Evolutionary conservation across 2,888 invertebrate genomes (phyloP), one percentile per base, ranked within the genome.

Genomic region (Dynastes tityus): DNA sequence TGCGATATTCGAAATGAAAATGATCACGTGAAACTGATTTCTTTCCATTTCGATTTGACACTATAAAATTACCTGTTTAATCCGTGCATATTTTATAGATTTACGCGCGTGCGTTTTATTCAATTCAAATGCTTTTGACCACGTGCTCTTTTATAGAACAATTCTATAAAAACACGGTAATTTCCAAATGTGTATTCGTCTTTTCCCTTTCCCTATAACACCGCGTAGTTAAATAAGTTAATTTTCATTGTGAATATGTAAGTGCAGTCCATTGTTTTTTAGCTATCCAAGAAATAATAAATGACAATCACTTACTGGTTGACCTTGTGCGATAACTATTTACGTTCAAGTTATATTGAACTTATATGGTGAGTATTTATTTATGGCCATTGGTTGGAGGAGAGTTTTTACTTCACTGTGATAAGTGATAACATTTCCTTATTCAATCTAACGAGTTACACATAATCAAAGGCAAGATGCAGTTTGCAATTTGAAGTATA

Each of bases 271-370:
- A 63, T 63, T 63, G 63, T 63, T 63, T 63, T 29, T 63, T 63
- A 61, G 6, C 29, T 32, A 63, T 4, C 27, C 11, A 27, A 63
- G 55, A 55, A 55, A 55, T 55, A 55, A n/a, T 8, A 55, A 55
- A 55, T 55, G 22, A 55, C 55, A 37, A 32, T 65, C 40, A 65
- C 6, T 65, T 16, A 40, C 45, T 68, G 9, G 68, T 51, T 68
- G 68, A 68, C 68, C 68, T 68, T 68, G 29, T 68, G 8, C 2
- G 68, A 51, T 68, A 51, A 68, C 27, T 67, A 45, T 45, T 45
- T 45, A 45, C 11, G 45, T 45, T 45, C 45, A 45, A 45, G 29
- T 29, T 29, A 32, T 63, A 63, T 63, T 11, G 11, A 63, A 63
- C 13, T 11, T 58, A 58, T 8, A 22, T 22, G 16, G 22, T 9